Evolutionary conservation across 2,113 vertebrate species (phyloP).

Genomic region (Pipra filicauda): DNA sequence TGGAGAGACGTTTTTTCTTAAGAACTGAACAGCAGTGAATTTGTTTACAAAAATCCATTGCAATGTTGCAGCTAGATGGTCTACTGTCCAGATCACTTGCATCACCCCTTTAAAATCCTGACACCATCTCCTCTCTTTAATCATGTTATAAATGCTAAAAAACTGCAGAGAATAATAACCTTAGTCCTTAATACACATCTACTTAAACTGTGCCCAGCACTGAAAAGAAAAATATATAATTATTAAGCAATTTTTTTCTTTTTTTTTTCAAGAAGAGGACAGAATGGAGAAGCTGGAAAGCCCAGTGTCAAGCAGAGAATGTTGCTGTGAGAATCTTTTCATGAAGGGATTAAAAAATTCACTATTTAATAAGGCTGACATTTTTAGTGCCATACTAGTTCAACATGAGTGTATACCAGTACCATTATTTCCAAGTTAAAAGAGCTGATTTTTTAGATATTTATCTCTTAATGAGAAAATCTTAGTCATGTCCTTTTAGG

Average conservation of each 20-base stretch:
- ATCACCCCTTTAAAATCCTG: background rate
- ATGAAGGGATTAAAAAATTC: conserved; percentile 81
- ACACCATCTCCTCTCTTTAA: background rate
- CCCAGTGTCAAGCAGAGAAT: conserved; percentile 85
- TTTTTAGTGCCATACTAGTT: conserved; percentile 86
- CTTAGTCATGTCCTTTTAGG: background rate
- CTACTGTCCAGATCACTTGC: background rate
- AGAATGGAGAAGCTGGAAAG: conserved; percentile 84
- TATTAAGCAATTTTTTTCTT: background rate
- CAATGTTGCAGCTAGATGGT: background rate
- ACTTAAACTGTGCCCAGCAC: background rate
- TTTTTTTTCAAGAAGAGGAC: conserved; percentile 75
- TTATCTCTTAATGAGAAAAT: background rate
- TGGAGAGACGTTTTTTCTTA: background rate
- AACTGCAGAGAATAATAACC: background rate
- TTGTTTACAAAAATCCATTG: background rate
- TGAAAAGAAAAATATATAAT: background rate
- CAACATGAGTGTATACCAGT: conserved; percentile 85
- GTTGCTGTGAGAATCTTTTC: conserved; percentile 87
- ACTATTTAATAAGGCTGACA: conserved; percentile 85
- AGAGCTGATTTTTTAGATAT: background rate
- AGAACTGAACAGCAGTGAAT: background rate
- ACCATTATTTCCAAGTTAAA: background rate
- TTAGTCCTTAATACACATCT: background rate
- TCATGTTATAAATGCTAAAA: background rate